These are phyloP conservation scores for Mobula hypostoma DNA, from an alignment of 2,113 vertebrate species.

Conservation along the genomic window DNA sequence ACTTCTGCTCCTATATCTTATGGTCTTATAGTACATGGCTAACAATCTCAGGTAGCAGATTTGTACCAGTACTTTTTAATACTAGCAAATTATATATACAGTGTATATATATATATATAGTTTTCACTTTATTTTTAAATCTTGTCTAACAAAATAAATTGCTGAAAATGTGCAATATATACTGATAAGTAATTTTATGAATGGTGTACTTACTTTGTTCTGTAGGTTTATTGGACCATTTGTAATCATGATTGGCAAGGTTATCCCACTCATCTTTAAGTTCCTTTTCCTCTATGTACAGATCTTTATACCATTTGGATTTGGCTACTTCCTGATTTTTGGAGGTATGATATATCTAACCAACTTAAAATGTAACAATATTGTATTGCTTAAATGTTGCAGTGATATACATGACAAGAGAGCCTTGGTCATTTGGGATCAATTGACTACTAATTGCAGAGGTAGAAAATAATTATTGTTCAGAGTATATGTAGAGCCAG, in stretches of 20 bases:
- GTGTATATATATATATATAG: too few relatives aligned
- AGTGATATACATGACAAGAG: not conserved
- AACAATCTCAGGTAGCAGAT: too few relatives aligned
- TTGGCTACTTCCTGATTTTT: constrained; percentile 22
- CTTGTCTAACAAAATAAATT: not conserved
- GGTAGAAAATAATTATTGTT: not conserved
- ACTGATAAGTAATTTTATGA: not conserved
- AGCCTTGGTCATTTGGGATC: not conserved
- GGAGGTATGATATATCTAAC: constrained; percentile 4
- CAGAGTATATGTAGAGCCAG: not conserved
- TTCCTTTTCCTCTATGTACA: constrained; percentile 25
- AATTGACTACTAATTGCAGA: not conserved
- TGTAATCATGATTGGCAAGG: not conserved
- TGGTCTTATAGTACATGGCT: too few relatives aligned
- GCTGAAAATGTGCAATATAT: not conserved
- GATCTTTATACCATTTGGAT: constrained; percentile 27
- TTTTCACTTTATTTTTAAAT: not conserved
- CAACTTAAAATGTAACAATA: not conserved
- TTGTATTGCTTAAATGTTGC: not conserved
- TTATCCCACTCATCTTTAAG: constrained; percentile 18
- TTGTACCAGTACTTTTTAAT: not conserved
- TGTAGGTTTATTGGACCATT: constrained; percentile 29
- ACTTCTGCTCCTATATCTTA: too few relatives aligned
- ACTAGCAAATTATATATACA: not conserved
- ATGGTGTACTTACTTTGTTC: not conserved